Evolutionary conservation across 2,888 invertebrate genomes (phyloP).

Genomic region (Rhagophthalmus giganteus): DNA sequence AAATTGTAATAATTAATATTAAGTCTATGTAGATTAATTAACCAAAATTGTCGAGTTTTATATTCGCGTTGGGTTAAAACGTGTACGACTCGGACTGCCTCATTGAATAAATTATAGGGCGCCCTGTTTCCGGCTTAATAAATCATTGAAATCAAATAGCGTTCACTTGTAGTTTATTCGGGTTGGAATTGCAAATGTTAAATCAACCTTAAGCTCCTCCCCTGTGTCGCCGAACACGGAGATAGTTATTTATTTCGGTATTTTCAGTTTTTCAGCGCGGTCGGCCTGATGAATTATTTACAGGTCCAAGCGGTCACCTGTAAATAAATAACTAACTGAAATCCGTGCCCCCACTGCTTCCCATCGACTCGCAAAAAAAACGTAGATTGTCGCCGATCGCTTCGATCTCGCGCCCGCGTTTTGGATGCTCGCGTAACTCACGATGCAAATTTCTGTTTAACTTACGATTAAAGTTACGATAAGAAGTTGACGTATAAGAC

Average conservation of each 20-base stretch:
- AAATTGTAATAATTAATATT: too few relatives aligned
- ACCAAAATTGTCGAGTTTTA: too few relatives aligned
- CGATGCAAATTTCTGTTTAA: conserved; percentile 11
- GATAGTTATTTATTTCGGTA: conserved; percentile 24
- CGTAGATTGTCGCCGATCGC: not conserved
- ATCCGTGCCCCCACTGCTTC: conserved; percentile 8
- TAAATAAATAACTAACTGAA: conserved; percentile 26
- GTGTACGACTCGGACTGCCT: too few relatives aligned
- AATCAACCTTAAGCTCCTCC: conserved; percentile 25
- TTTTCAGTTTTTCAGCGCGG: conserved; percentile 22
- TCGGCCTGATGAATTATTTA: conserved; percentile 21
- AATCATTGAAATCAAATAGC: conserved; percentile 31
- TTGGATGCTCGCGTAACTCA: conserved; percentile 11
- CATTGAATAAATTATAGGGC: conserved; percentile 24
- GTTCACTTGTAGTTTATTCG: conserved; percentile 30
- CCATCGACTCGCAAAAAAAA: conserved; percentile 3
- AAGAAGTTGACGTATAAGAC: conserved; percentile 3
- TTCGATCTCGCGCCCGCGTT: conserved; percentile 5
- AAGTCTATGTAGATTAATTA: too few relatives aligned
- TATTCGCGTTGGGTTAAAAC: too few relatives aligned
- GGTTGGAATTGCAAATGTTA: conserved; percentile 28
- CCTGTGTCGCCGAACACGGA: conserved; percentile 17
- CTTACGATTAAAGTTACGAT: conserved; percentile 17
- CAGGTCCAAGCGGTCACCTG: conserved; percentile 15
- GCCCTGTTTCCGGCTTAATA: conserved; percentile 23